Conservation (phyloP, 2,888 invertebrate species). For the Acanthopleura granulata region DNA sequence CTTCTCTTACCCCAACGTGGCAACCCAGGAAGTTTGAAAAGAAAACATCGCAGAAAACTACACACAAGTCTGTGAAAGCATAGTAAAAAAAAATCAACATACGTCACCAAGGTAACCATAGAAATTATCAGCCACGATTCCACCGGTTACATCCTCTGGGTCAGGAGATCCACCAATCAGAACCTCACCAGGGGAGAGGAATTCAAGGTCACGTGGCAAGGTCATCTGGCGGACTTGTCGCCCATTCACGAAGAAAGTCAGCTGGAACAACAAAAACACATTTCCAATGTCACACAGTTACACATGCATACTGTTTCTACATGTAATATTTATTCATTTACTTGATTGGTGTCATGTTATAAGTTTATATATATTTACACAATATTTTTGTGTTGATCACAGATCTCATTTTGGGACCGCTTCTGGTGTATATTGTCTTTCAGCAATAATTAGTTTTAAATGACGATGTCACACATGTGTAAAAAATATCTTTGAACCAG, state of each 20-base stretch:
- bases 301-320: background rate
- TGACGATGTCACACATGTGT: too few relatives aligned
- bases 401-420: too few relatives aligned
- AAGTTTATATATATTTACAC: too few relatives aligned
- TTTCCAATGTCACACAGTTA: background rate
- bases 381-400: too few relatives aligned
- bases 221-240: conserved; percentile 33
- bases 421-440: too few relatives aligned
- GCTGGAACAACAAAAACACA: conserved; percentile 33
- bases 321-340: too few relatives aligned
- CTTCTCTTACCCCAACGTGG: too few relatives aligned
- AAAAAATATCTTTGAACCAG: too few relatives aligned
- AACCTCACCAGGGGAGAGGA: conserved; percentile 47
- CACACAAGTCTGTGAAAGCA: background rate
- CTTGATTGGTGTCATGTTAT: too few relatives aligned
- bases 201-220: conserved; percentile 40
- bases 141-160: conserved; percentile 39
- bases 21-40: too few relatives aligned
- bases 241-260: conserved; percentile 54
- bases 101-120: conserved; percentile 61
- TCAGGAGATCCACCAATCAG: conserved; percentile 55
- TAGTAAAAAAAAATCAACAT: conserved; percentile 23
- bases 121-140: background rate
- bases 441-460: too few relatives aligned
- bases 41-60: too few relatives aligned